phyloP scores from a whole-genome alignment of 1,140 invertebrate species.

The Ips typographus region DNA sequence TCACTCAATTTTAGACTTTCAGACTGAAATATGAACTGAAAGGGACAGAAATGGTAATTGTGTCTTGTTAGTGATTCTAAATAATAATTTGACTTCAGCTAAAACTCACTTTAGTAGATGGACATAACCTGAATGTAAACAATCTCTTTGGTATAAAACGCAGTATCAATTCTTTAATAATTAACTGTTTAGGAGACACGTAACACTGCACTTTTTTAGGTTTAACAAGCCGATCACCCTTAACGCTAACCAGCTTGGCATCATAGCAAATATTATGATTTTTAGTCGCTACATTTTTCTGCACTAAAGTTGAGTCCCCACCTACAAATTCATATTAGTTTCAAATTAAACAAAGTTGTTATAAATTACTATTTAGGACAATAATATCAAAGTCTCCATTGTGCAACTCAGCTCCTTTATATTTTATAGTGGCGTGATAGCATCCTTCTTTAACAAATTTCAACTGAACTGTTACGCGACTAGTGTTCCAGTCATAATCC shows the following conservation, averaged over 20 bases:
- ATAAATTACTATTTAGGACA: conserved; percentile 76
- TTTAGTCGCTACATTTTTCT: conserved; percentile 82
- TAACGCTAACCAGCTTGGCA: conserved; percentile 75
- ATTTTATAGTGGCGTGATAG: conserved; percentile 80
- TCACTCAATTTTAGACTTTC: conserved; percentile 51
- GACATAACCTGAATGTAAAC: conserved; percentile 89
- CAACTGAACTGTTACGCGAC: conserved; percentile 66
- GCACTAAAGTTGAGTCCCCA: conserved; percentile 78
- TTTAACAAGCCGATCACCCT: conserved; percentile 64
- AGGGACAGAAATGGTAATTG: too few species aligned
- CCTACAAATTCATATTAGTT: conserved; percentile 55
- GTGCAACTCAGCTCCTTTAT: conserved; percentile 74
- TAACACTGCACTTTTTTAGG: conserved; percentile 87
- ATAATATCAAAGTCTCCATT: conserved; percentile 94
- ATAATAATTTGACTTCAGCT: neutral
- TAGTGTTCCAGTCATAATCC: conserved; percentile 65
- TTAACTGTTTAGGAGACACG: conserved; percentile 84
- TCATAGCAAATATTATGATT: conserved; percentile 85
- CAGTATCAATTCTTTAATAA: conserved; percentile 88
- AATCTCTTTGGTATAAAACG: conserved; percentile 90
- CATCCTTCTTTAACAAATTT: conserved; percentile 72
- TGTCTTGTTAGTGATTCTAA: neutral
- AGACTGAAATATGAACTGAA: conserved; percentile 64
- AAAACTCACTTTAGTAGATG: conserved; percentile 78
- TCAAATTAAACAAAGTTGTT: conserved; percentile 17